Percentiles rank a stretch among this genome's conserved stretches.
These are phyloP conservation scores for Helleia helle DNA, from an alignment of 2,888 invertebrate species.

Conservation along the genomic window DNA sequence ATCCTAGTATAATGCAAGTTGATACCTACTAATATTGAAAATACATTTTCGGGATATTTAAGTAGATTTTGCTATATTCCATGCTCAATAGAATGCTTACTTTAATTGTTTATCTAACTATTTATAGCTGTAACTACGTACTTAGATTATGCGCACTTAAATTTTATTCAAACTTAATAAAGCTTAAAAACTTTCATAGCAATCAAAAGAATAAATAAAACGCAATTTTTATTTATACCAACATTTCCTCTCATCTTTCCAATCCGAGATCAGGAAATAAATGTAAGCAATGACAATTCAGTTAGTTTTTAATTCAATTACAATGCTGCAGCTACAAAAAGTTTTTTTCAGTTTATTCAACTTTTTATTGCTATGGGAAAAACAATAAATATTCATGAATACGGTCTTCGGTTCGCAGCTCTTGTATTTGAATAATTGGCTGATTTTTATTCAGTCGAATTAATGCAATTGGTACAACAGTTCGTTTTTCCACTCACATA, in stretches of 20 bases:
- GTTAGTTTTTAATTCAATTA: slow-evolving; percentile 12
- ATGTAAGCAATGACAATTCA: slow-evolving; percentile 5
- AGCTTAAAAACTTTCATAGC: too few relatives aligned
- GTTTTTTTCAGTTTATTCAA: slow-evolving; percentile 14
- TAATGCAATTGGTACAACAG: slow-evolving; percentile 63
- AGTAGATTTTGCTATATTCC: too few relatives aligned
- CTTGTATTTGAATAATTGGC: slow-evolving; percentile 70
- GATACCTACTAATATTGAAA: too few relatives aligned
- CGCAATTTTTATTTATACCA: neutral
- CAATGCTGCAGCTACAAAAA: slow-evolving; percentile 5
- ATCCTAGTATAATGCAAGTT: too few relatives aligned
- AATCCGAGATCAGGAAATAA: slow-evolving; percentile 8
- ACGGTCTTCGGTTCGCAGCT: slow-evolving; percentile 54
- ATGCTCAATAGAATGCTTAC: too few relatives aligned
- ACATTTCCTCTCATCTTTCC: neutral
- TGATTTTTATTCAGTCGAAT: slow-evolving; percentile 71
- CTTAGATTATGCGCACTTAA: too few relatives aligned
- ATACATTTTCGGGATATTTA: too few relatives aligned
- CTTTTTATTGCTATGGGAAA: slow-evolving; percentile 26
- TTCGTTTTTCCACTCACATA: slow-evolving; percentile 37
- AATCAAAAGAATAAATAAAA: too few relatives aligned
- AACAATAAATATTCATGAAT: slow-evolving; percentile 69
- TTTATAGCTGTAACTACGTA: too few relatives aligned
- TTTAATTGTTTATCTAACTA: too few relatives aligned
- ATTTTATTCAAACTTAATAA: slow-evolving; percentile 1